Base-by-base conservation (phyloP, 2,888 invertebrate species). In the Stegana nigrithorax region DNA sequence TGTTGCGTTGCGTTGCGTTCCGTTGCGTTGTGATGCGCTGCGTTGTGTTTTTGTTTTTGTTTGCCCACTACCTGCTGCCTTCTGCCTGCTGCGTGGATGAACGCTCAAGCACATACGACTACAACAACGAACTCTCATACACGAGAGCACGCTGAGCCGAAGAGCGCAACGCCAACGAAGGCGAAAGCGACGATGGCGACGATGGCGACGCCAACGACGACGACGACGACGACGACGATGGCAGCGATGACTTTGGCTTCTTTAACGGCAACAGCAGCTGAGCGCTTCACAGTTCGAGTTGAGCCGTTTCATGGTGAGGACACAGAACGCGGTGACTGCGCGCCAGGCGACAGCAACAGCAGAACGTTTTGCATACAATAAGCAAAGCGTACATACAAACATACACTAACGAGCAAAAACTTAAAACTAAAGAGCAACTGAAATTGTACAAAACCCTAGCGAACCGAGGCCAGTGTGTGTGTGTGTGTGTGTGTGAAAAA, bases 291-390 rank as follows among this genome's bases (percentile, higher is more conserved):
- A 77, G 77, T 77, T 77, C 77, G 80, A 79, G 77, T 75, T 71
- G 77, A 75, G 71, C 78, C 79, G 78, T 79, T 75, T 67, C 73
- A 75, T 67, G 78, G 68, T 71, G 59, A 76, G 75, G 75, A 74
- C 75, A 73, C 67, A 68, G 66, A 68, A 65, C 78, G 75, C 75
- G 77, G 74, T 72, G 74, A 67, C 75, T 75, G 77, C 64, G 65
- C 59, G 67, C 61, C 63, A 63, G 60, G 63, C 42, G 36, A 4
- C 55, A 47, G 26, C 55, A 4, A 47, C n/a, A 29, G n/a, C n/a
- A n/a, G 21, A 4, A 21, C 19, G 36, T 10, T 59, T 57, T 64
- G 56, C 53, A 57, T 59, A 57, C 26, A 45, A 23, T 36, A 26
- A 58, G 55, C 50, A 66, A 58, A 60, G 39, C 58, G n/a, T n/a